Conservation (phyloP, 2,888 invertebrate genomes). For the Dryadula phaetusa region DNA sequence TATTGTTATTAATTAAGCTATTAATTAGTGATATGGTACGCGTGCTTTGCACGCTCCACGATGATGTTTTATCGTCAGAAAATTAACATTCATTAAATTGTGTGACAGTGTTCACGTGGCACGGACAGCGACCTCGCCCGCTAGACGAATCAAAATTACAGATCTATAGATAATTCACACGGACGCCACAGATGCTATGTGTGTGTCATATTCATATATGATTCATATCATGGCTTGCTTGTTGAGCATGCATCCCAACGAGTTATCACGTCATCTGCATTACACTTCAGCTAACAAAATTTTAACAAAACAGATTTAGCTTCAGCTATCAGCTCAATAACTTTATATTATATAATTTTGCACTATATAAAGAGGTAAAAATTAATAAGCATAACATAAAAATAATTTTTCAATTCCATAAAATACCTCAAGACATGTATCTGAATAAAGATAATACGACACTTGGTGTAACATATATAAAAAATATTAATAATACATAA, state of each 20-base stretch:
- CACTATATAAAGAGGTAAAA: not conserved
- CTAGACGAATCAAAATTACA: slow-evolving; percentile 56
- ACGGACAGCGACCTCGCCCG: slow-evolving; percentile 57
- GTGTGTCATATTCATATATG: slow-evolving; percentile 59
- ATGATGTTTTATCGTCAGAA: slow-evolving; percentile 11
- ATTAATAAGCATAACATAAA: too few species aligned
- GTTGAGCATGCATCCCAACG: slow-evolving; percentile 45
- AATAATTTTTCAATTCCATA: not conserved
- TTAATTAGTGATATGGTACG: not conserved
- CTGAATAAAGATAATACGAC: not conserved
- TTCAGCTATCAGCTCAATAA: not conserved
- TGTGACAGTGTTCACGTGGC: slow-evolving; percentile 41
- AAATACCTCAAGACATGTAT: not conserved
- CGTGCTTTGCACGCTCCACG: slow-evolving; percentile 15
- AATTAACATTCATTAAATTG: slow-evolving; percentile 4
- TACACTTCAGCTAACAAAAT: slow-evolving; percentile 33
- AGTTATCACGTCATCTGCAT: slow-evolving; percentile 50
- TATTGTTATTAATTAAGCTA: not conserved
- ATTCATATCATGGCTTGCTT: slow-evolving; percentile 56
- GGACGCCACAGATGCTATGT: slow-evolving; percentile 59
- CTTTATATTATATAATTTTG: not conserved
- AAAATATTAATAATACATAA: not conserved
- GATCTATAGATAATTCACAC: slow-evolving; percentile 56
- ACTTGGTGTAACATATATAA: not conserved
- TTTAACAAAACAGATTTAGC: slow-evolving; percentile 20